Evolutionary conservation across 2,797 vertebrate species (phyloP).

Genomic region (Rhinoraja longicauda): DNA sequence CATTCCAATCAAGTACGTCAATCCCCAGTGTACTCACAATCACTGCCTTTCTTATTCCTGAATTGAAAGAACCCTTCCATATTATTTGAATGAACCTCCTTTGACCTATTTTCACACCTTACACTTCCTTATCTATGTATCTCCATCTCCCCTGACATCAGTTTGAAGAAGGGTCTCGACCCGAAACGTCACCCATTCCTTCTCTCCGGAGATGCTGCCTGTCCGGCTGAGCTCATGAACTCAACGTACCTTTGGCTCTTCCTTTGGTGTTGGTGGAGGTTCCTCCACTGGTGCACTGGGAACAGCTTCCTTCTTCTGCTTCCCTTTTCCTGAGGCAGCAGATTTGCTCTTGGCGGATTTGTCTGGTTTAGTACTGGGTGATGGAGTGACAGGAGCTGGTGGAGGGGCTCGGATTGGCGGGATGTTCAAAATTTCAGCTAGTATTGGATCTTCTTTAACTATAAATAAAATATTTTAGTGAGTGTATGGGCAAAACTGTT

Average conservation of each 20-base stretch:
- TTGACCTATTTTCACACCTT: too few relatives aligned
- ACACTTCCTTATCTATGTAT: too few relatives aligned
- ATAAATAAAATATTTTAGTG: conserved; percentile 35
- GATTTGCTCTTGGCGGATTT: conserved; percentile 45
- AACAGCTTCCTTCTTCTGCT: conserved; percentile 46
- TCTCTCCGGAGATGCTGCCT: too few relatives aligned
- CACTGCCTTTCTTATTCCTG: background rate
- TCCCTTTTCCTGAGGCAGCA: conserved; percentile 47
- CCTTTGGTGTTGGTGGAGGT: conserved; percentile 43
- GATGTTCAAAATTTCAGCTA: conserved; percentile 55
- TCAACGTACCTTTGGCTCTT: conserved; percentile 54
- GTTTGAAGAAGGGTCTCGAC: too few relatives aligned
- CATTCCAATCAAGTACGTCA: too few relatives aligned
- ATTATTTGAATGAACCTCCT: background rate
- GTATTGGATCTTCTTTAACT: conserved; percentile 40
- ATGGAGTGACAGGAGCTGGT: conserved; percentile 42
- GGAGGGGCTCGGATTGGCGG: conserved; percentile 54
- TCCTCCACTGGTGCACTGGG: conserved; percentile 46
- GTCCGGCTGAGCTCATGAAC: background rate
- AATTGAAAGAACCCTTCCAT: background rate
- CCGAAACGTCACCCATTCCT: too few relatives aligned
- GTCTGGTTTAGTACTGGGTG: conserved; percentile 45
- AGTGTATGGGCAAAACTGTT: background rate
- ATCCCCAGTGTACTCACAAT: background rate
- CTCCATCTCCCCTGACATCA: too few relatives aligned